phyloP scores from a whole-genome alignment of 2,888 invertebrate genomes.

The Netelia inedita region DNA sequence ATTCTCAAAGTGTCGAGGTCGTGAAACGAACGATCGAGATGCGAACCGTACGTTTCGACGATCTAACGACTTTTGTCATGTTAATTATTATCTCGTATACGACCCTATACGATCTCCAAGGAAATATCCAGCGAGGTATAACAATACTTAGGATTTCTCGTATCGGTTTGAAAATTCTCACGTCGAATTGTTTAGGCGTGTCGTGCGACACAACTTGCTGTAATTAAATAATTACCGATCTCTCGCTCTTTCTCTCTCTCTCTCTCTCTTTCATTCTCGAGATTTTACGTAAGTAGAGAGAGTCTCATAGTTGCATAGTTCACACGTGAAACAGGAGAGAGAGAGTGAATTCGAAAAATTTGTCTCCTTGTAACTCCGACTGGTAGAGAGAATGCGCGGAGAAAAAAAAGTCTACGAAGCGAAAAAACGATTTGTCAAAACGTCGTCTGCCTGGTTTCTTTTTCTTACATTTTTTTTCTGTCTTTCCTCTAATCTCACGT shows the following conservation, averaged over 20 bases:
- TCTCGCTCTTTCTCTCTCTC: neutral
- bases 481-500: neutral
- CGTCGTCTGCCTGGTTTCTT: neutral
- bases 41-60: conserved; percentile 1
- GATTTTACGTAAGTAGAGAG: conserved; percentile 34
- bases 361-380: neutral
- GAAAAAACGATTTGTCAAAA: conserved; percentile 4
- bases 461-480: neutral
- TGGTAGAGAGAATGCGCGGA: neutral
- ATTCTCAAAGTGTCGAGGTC: conserved; percentile 47
- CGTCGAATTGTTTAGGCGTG: conserved; percentile 16
- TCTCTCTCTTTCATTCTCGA: neutral
- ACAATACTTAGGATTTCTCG: neutral
- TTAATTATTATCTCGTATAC: conserved; percentile 3
- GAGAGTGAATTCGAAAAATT: conserved; percentile 13
- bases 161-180: conserved; percentile 21
- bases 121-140: neutral
- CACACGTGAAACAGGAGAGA: neutral
- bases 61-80: conserved; percentile 39
- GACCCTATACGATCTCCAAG: neutral
- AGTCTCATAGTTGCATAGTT: conserved; percentile 16
- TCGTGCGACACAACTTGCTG: neutral
- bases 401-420: neutral
- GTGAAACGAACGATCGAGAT: conserved; percentile 44
- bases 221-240: conserved; percentile 29